Base-by-base conservation (phyloP, 2,888 invertebrate species). In the Acrocera orbiculus region DNA sequence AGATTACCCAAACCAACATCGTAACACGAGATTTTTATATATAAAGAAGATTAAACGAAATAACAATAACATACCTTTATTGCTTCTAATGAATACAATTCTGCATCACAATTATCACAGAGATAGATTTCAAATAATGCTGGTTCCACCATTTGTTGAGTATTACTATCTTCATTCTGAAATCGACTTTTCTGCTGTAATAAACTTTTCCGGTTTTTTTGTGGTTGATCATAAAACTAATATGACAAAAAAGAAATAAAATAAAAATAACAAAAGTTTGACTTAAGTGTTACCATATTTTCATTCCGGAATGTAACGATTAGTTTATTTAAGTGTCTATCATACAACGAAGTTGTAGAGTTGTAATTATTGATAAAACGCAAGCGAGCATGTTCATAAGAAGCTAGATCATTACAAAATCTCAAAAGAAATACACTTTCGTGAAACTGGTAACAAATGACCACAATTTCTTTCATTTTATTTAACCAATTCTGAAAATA, bases 281-380 rank as follows among this genome's bases (percentile, higher is more conserved):
- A 22, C 40, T 63, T n/a, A n/a, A n/a, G n/a, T 62, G 53, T 67
- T 50, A 70, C 69, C 61, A 76, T 65, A 50, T 78, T 77, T 50
- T 77, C 76, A 60, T 78, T 78, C 30, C 78, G 67, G 58, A 79
- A 78, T 40, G 79, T 79, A 14, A 78, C 77, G 37, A 78, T 54
- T 19, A 78, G 62, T 45, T 71, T 70, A 40, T 71, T 70, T 40
- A 67, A 70, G 30, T 67, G 65, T 46, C 70, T 64, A 51, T 74
- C 70, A 46, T 71, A 76, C 34, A 78, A 60, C 40, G 77, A 77
- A 25, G 77, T 78, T 16, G 78, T 78, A 32, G 73, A 71, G 48
- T 78, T 76, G 50, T 69, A 70, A 53, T 77, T 77, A 52, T 76
- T 73, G 28, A 76, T 72, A 52, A 75, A 78, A 44, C 70, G 65